Evolutionary conservation across 1,140 invertebrate genomes (phyloP).

Genomic region (Ips typographus): DNA sequence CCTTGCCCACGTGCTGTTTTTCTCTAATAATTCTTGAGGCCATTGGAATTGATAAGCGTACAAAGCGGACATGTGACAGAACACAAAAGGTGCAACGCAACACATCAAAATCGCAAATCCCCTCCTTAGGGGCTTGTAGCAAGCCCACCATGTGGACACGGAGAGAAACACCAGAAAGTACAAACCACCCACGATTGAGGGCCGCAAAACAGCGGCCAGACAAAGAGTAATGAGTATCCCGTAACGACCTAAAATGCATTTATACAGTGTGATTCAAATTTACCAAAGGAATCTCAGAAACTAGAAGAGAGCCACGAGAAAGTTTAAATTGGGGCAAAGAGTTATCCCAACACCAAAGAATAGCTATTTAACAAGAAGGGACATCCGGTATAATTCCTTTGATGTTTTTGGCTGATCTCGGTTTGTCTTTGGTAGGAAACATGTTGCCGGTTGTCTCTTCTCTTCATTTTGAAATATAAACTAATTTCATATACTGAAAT

Average conservation of each 20-base stretch:
- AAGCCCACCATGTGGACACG: conserved; percentile 86
- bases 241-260: conserved; percentile 64
- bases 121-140: conserved; percentile 70
- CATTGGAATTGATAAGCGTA: conserved; percentile 86
- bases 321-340: too few relatives aligned
- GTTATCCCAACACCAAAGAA: too few relatives aligned
- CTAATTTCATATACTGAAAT: too few relatives aligned
- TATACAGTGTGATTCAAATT: neutral
- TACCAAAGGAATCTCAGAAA: too few relatives aligned
- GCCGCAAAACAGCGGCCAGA: conserved; percentile 73
- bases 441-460: too few relatives aligned
- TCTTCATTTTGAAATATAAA: too few relatives aligned
- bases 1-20: conserved; percentile 69
- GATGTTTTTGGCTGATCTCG: too few relatives aligned
- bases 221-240: conserved; percentile 71
- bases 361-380: too few relatives aligned
- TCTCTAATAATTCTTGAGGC: conserved; percentile 70
- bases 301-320: too few relatives aligned
- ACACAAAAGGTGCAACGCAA: conserved; percentile 72
- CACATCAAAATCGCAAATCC: conserved; percentile 74
- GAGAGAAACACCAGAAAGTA: conserved; percentile 87
- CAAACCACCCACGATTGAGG: conserved; percentile 75
- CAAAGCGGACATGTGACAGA: conserved; percentile 73
- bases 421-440: too few relatives aligned
- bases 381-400: too few relatives aligned